phyloP scores from a whole-genome alignment of 2,888 invertebrate genomes.

The Enchytraeus crypticus region DNA sequence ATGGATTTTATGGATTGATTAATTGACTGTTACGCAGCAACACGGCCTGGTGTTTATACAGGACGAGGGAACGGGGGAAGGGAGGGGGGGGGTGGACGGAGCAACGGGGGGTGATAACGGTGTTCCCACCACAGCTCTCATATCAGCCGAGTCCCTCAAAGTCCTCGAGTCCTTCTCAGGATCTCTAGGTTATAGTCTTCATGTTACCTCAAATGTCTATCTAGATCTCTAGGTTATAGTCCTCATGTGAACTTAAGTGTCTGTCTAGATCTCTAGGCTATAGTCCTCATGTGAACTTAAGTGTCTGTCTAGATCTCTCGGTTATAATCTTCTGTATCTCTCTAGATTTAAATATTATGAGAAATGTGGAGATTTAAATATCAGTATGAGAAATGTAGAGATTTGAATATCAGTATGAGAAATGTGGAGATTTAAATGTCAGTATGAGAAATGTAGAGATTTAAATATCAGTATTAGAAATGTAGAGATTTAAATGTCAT shows the following conservation, averaged over 20 bases:
- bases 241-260: neutral
- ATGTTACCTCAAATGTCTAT: too few relatives aligned
- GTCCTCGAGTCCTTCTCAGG: conserved; percentile 10
- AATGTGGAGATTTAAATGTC: too few relatives aligned
- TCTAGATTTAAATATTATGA: too few relatives aligned
- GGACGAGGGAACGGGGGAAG: conserved; percentile 16
- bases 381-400: too few relatives aligned
- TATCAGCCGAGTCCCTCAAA: conserved; percentile 6
- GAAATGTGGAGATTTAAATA: too few relatives aligned
- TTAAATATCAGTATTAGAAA: too few relatives aligned
- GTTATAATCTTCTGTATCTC: neutral
- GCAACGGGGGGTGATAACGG: neutral
- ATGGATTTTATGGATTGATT: too few relatives aligned
- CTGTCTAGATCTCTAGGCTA: neutral
- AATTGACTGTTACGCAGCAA: too few relatives aligned
- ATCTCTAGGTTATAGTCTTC: too few relatives aligned
- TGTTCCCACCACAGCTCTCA: conserved; percentile 5
- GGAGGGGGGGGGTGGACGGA: neutral
- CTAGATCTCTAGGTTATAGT: neutral
- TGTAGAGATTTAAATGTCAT: too few relatives aligned
- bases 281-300: neutral
- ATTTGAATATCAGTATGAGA: too few relatives aligned
- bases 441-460: too few relatives aligned
- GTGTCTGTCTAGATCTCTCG: neutral
- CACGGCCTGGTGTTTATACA: conserved; percentile 23